Conservation (phyloP, 2,113 vertebrate genomes). For the Cheirogaleus medius region DNA sequence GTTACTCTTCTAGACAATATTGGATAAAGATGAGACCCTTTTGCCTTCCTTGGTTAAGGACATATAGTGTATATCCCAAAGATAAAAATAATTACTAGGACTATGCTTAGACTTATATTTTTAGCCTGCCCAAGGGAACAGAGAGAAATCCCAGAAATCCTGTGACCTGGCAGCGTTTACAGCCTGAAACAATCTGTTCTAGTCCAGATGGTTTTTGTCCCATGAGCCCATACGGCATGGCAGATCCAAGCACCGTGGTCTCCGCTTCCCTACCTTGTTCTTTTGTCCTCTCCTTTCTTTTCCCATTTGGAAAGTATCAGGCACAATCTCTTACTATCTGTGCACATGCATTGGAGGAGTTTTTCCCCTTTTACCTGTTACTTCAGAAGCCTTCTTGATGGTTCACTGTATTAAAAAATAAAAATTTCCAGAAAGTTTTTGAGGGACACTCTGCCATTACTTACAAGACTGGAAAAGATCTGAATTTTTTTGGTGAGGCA, state of each 20-base stretch:
- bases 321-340: background rate
- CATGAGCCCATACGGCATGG: background rate
- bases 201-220: conserved; percentile 23
- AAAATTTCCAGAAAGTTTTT: background rate
- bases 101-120: conserved; percentile 32
- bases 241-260: background rate
- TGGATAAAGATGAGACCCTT: background rate
- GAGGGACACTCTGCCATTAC: background rate
- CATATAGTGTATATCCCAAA: conserved; percentile 18
- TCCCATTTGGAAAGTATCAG: background rate
- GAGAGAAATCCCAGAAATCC: conserved; percentile 43
- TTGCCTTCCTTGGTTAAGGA: background rate
- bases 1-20: background rate
- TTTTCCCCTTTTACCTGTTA: background rate
- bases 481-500: background rate
- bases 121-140: background rate
- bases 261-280: background rate
- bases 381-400: background rate
- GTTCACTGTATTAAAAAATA: background rate
- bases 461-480: background rate
- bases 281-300: background rate
- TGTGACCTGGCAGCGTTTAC: conserved; percentile 24
- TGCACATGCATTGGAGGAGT: background rate
- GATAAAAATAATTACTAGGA: background rate
- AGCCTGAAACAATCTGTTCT: conserved; percentile 15